A percentile compares a stretch with the other conserved stretches of the same genome.
Conservation (phyloP, 2,113 vertebrate genomes). For the Oenanthe melanoleuca region DNA sequence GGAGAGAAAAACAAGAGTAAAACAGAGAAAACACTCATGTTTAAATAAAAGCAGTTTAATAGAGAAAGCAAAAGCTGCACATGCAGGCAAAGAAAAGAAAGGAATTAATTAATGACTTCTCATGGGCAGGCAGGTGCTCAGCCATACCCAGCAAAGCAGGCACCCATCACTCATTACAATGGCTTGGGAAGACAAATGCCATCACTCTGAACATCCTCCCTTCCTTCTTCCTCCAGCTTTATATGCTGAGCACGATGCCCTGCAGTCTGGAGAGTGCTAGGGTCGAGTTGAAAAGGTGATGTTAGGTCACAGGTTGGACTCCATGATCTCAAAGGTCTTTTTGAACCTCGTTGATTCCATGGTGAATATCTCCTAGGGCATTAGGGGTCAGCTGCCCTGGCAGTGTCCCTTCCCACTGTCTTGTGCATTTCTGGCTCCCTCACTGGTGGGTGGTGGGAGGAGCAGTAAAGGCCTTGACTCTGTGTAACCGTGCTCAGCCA, state of each 20-base stretch:
- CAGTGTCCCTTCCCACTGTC: background rate
- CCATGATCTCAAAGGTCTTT: background rate
- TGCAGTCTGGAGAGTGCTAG: background rate
- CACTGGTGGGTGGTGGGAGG: fast-evolving
- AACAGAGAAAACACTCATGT: fast-evolving
- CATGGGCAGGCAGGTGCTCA: background rate
- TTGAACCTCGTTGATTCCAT: fast-evolving
- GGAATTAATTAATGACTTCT: background rate
- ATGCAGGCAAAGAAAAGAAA: fast-evolving
- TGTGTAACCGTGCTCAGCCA: background rate
- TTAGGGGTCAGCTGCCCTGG: background rate
- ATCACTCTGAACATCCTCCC: fast-evolving
- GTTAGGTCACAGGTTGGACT: background rate
- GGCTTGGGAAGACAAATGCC: background rate
- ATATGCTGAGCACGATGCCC: background rate
- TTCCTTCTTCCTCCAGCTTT: background rate
- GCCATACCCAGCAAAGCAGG: background rate
- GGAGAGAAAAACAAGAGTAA: background rate
- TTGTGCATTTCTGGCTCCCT: background rate
- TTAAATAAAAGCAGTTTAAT: background rate
- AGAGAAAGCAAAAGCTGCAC: background rate
- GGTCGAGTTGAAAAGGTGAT: background rate
- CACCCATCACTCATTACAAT: fast-evolving
- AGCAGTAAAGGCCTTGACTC: background rate
- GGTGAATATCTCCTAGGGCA: background rate